Evolutionary conservation across 2,797 vertebrate species (phyloP), one percentile per base, ranked within the genome.

Genomic region (Syndactyla subalaris): DNA sequence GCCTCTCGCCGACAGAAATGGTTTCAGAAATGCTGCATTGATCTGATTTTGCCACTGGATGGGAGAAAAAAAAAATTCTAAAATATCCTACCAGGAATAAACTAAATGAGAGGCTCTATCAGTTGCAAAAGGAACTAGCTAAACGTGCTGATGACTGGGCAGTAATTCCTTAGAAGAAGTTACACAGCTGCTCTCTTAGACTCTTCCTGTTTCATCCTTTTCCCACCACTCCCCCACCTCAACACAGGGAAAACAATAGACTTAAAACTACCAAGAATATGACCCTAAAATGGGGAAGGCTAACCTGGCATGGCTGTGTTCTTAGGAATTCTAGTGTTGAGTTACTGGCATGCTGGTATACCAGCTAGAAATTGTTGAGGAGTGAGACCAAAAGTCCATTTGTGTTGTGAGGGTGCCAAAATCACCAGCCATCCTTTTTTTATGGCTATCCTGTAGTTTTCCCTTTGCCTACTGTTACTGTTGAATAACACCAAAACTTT

Each of bases 221-320:
- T 3, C 1, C 2, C 15, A 21, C 18, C 19, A 20, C 30, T 54
- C 52, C 11, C 18, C 2, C 3, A 8, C 6, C 12, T 5, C 7
- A 68, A 13, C 29, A 19, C 24, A 67, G 29, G 54, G 7, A 55
- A 49, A 92, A 36, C 10, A 36, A 4, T 24, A 29, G 19, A 51
- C 26, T 59, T 36, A 38, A 67, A 91, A 34, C 48, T 52, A 8
- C 36, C 8, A 1, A 7, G 13, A 57, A 39, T 26, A 30, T 2
- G 24, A 70, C 39, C 13, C 71, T n/a, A 17, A 57, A 72, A 17
- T 43, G 45, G 29, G 62, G 63, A 46, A 38, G 26, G 11, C 18
- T 52, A 29, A 67, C 36, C 27, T 85, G 70, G 24, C 7, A 18
- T 15, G 59, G 24, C 58, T 63, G 20, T 4, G 3, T 12, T 78